Percentiles rank a stretch among this genome's conserved stretches.
Conservation (phyloP, 1,140 invertebrate genomes). For the Helicoverpa armigera region DNA sequence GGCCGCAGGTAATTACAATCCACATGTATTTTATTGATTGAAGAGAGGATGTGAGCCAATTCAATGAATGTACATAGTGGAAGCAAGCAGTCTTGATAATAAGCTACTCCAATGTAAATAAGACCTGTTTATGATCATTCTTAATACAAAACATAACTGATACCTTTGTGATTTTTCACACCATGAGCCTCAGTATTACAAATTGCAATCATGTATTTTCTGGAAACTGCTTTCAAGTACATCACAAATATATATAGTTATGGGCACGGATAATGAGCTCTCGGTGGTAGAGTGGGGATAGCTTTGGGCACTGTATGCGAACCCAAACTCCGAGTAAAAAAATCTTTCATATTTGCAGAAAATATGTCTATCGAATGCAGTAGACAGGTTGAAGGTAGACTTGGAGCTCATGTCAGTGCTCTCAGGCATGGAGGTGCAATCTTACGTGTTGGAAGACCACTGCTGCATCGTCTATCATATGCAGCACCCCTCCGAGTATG, state of each 20-base stretch:
- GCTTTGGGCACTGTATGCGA: too few species aligned
- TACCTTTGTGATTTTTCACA: too few species aligned
- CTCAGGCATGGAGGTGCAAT: constrained; percentile 75
- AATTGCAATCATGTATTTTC: too few species aligned
- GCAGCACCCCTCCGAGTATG: constrained; percentile 64
- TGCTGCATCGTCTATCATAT: constrained; percentile 76
- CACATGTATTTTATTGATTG: not conserved
- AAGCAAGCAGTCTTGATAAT: not conserved
- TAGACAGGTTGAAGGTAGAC: constrained; percentile 64
- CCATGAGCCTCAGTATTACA: too few species aligned
- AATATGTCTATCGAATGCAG: constrained; percentile 68
- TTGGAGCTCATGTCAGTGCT: constrained; percentile 72
- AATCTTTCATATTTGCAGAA: constrained; percentile 60
- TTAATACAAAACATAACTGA: too few species aligned
- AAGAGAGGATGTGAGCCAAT: not conserved
- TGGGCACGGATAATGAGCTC: too few species aligned
- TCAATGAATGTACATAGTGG: not conserved
- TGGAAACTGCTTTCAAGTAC: too few species aligned
- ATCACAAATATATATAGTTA: too few species aligned
- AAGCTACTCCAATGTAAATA: too few species aligned
- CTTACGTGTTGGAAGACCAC: constrained; percentile 70
- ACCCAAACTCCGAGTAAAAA: too few species aligned
- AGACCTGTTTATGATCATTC: too few species aligned
- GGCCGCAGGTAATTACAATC: constrained; percentile 64
- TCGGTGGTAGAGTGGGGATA: too few species aligned